Evolutionary conservation across 2,797 vertebrate genomes (phyloP), one percentile per base, ranked within the genome.

Genomic region (Odontamblyopus rebecca): DNA sequence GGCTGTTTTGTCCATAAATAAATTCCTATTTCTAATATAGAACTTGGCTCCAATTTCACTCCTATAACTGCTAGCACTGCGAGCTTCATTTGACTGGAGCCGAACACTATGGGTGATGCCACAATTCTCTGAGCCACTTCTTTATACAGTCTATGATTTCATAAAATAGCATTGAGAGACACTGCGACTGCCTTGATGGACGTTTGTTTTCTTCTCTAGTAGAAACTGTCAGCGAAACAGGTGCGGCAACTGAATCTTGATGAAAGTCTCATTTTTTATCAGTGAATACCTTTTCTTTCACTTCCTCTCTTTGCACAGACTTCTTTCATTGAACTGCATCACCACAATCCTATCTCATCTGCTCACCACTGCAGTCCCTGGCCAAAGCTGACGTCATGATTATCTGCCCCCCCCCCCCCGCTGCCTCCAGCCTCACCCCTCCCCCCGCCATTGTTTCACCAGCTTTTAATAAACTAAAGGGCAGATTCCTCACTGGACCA

Each of bases 381-480:
- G 56, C 67, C 71, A 54, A 66, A 67, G 76, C 75, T 82, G 72
- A 78, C 63, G 74, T 85, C 80, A 82, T 75, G 70, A 73, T 70
- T 74, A 71, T 80, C 76, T 76, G 27, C 19, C 5, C 70, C 16
- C 72, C 78, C 54, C 30, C 56, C 56, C 35, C 80, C 29, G 16
- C 35, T 80, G 23, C 73, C 61, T 16, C 68, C 78, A 23, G 62
- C 69, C 73, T 84, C 79, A 88, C 79, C 81, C 69, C 73, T 84
- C 84, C 80, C 79, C 89, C 82, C 85, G 83, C 93, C 88, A 93
- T 93, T 93, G 93, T 94, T 93, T 94, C 91, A 91, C 80, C 84
- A 88, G 91, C 93, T 94, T 94, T 95, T 94, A 95, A 95, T 95
- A 95, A 95, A 93, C 92, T 92, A 93, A 93, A 94, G 94, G 93